Percentiles rank a stretch among this genome's conserved stretches.
Evolutionary conservation across 2,113 vertebrate species (phyloP).

Genomic region (Sebastes fasciatus): DNA sequence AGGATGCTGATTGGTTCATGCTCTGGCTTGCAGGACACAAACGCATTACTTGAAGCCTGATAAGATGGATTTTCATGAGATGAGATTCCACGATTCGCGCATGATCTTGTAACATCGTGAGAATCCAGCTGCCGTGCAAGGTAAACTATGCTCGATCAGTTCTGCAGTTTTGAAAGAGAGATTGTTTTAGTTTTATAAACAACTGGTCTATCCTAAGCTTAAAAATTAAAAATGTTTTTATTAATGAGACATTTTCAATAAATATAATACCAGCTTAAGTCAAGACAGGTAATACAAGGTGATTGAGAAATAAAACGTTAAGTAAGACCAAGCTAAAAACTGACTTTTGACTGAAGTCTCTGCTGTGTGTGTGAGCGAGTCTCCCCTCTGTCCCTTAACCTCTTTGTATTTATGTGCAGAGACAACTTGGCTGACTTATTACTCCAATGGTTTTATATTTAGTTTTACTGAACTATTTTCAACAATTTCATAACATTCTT

Average conservation of each 20-base stretch:
- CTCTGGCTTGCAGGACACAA: too few species aligned
- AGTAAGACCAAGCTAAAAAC: neutral
- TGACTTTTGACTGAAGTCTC: too few species aligned
- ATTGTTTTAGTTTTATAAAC: neutral
- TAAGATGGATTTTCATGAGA: too few species aligned
- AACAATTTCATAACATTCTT: neutral
- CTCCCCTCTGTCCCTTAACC: neutral
- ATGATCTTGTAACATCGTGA: too few species aligned
- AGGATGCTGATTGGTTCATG: too few species aligned
- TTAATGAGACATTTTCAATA: neutral
- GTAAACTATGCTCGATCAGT: neutral
- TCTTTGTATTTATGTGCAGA: neutral
- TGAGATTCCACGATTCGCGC: too few species aligned
- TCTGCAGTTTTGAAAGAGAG: neutral
- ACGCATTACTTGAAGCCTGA: too few species aligned
- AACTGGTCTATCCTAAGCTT: neutral
- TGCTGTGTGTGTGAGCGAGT: neutral
- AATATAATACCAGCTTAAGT: neutral
- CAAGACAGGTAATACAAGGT: neutral
- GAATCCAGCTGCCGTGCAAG: too few species aligned
- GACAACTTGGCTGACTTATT: neutral
- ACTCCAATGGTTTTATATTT: neutral
- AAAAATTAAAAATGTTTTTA: neutral
- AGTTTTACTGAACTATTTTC: neutral
- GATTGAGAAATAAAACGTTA: neutral